Conservation (phyloP, 2,888 invertebrate genomes). For the Marronus borbonicus region DNA sequence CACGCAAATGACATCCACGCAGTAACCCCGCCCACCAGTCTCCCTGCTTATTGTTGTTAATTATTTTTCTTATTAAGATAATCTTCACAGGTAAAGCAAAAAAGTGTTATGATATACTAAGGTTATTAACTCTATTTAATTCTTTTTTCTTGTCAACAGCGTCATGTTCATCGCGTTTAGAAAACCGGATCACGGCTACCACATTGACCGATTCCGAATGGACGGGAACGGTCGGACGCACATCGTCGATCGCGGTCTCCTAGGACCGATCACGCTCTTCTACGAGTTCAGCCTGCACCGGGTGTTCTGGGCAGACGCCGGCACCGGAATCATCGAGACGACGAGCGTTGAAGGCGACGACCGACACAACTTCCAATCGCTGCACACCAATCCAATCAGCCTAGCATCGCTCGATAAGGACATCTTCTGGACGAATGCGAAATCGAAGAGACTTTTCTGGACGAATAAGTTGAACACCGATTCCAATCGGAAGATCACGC, state of each 20-base stretch:
- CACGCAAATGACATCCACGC: too few species aligned
- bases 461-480: slow-evolving; percentile 70
- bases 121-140: too few species aligned
- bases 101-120: too few species aligned
- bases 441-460: slow-evolving; percentile 76
- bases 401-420: slow-evolving; percentile 77
- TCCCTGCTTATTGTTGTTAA: too few species aligned
- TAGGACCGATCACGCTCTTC: slow-evolving; percentile 73
- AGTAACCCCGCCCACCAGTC: too few species aligned
- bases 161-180: slow-evolving; percentile 77
- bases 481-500: slow-evolving; percentile 66
- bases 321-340: slow-evolving; percentile 77
- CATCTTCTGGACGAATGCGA: slow-evolving; percentile 80
- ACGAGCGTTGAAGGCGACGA: slow-evolving; percentile 76
- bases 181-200: slow-evolving; percentile 58
- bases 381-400: slow-evolving; percentile 71
- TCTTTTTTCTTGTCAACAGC: slow-evolving; percentile 66
- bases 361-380: slow-evolving; percentile 66
- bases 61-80: too few species aligned
- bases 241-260: slow-evolving; percentile 67
- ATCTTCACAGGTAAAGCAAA: too few species aligned
- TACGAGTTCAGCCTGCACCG: slow-evolving; percentile 75
- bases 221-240: slow-evolving; percentile 75
- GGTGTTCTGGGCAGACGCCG: slow-evolving; percentile 80
- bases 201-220: slow-evolving; percentile 80